phyloP scores from a whole-genome alignment of 1,140 invertebrate genomes.

The Drosophila tani region DNA sequence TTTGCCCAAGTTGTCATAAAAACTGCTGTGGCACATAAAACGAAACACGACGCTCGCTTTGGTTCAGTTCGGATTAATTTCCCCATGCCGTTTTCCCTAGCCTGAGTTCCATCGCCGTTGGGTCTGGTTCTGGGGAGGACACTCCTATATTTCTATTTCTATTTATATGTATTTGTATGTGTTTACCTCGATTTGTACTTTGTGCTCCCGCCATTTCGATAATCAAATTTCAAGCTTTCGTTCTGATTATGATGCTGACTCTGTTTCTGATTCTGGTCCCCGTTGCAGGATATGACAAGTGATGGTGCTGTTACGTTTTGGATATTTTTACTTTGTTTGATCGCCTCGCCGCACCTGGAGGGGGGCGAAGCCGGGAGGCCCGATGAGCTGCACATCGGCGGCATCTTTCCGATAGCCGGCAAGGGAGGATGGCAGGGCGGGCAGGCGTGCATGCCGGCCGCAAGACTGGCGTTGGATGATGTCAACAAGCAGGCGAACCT shows the following conservation, averaged over 20 bases:
- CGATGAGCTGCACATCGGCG: slow-evolving; percentile 97
- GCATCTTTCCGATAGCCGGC: slow-evolving; percentile 98
- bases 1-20: slow-evolving; percentile 65
- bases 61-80: slow-evolving; percentile 35
- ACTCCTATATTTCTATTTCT: slow-evolving; percentile 41
- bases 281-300: slow-evolving; percentile 85
- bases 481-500: slow-evolving; percentile 96
- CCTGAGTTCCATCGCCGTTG: slow-evolving; percentile 17
- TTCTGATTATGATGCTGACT: slow-evolving; percentile 2
- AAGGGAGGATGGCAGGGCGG: slow-evolving; percentile 98
- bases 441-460: slow-evolving; percentile 97
- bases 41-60: slow-evolving; percentile 56
- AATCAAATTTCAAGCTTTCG: slow-evolving; percentile 66
- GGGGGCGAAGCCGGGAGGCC: slow-evolving; percentile 70
- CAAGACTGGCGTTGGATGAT: slow-evolving; percentile 97
- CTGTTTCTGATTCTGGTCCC: slow-evolving; percentile 11
- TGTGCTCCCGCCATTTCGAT: slow-evolving; percentile 52
- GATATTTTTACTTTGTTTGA: slow-evolving; percentile 85
- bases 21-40: slow-evolving; percentile 76
- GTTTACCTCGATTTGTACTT: slow-evolving; percentile 59
- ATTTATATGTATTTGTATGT: slow-evolving; percentile 57
- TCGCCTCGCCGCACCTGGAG: slow-evolving; percentile 74
- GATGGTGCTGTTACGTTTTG: slow-evolving; percentile 85
- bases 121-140: slow-evolving; percentile 28
- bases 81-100: slow-evolving; percentile 24